A percentile compares a stretch with the other conserved stretches of the same genome.
Evolutionary conservation across 2,113 vertebrate species (phyloP).

Genomic region (Saiga tatarica): DNA sequence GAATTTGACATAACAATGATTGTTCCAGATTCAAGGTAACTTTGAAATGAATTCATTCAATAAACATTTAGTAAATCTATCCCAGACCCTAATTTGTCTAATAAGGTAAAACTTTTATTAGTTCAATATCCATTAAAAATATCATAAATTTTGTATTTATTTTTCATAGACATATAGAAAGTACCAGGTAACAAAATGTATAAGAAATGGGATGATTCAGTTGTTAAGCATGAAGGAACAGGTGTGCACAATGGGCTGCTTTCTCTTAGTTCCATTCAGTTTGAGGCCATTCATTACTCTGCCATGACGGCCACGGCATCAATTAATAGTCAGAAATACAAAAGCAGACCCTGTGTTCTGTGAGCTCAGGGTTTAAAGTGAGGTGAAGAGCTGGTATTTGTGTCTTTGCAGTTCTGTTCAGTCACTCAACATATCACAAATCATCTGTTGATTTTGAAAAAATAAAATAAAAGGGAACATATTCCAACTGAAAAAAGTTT

Average conservation of each 20-base stretch:
- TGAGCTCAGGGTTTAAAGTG: background rate
- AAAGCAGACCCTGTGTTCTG: background rate
- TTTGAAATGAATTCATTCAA: slow-evolving; percentile 48
- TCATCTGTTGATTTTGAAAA: background rate
- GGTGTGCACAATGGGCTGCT: background rate
- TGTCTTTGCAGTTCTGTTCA: background rate
- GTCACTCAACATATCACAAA: background rate
- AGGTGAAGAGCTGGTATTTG: background rate
- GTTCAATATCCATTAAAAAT: slow-evolving; percentile 27
- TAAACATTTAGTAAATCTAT: slow-evolving; percentile 43
- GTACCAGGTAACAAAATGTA: background rate
- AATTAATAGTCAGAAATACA: background rate
- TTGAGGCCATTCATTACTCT: background rate
- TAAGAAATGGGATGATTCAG: background rate
- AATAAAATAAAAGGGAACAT: background rate
- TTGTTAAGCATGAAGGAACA: background rate
- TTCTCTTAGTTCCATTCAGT: background rate
- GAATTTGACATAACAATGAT: background rate
- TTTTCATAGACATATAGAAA: slow-evolving; percentile 33
- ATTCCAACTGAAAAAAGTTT: background rate
- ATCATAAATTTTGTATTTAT: slow-evolving; percentile 58
- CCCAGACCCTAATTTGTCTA: background rate
- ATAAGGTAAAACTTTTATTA: slow-evolving; percentile 52
- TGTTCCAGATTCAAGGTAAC: slow-evolving; percentile 56
- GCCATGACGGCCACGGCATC: background rate